Conservation (phyloP, 1,140 invertebrate genomes). For the Heterodera schachtii region DNA sequence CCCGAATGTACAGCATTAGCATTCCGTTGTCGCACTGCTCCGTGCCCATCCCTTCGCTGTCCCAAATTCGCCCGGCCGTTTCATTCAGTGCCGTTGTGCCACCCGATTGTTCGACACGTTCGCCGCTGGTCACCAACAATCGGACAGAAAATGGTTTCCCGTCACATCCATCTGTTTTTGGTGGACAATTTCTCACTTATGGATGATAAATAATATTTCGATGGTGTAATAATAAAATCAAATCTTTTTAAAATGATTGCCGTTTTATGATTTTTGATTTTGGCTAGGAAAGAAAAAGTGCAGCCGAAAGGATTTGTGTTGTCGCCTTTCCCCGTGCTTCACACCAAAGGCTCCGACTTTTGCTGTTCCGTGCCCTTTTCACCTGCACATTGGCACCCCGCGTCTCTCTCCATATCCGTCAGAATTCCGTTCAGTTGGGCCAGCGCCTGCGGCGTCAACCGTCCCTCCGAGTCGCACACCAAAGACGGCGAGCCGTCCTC, state of each 20-base stretch:
- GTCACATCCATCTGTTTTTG: slow-evolving; percentile 6
- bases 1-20: slow-evolving; percentile 30
- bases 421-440: background rate
- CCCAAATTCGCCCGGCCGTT: slow-evolving; percentile 31
- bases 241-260: no score
- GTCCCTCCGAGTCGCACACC: background rate
- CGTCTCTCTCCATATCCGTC: background rate
- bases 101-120: slow-evolving; percentile 36
- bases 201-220: no score
- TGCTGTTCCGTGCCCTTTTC: background rate
- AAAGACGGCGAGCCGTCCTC: background rate
- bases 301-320: no score
- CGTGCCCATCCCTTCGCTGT: slow-evolving; percentile 19
- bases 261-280: no score
- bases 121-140: slow-evolving; percentile 33
- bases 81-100: slow-evolving; percentile 15
- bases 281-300: no score
- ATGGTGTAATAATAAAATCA: no score
- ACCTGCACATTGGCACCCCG: slow-evolving; percentile 19
- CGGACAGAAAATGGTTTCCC: slow-evolving; percentile 10
- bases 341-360: background rate
- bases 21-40: slow-evolving; percentile 40
- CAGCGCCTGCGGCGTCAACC: slow-evolving; percentile 1
- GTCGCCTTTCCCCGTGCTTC: no score
- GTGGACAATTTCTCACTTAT: no score